Evolutionary conservation across 2,888 invertebrate genomes (phyloP).

Genomic region (Tryphoninae sp.): DNA sequence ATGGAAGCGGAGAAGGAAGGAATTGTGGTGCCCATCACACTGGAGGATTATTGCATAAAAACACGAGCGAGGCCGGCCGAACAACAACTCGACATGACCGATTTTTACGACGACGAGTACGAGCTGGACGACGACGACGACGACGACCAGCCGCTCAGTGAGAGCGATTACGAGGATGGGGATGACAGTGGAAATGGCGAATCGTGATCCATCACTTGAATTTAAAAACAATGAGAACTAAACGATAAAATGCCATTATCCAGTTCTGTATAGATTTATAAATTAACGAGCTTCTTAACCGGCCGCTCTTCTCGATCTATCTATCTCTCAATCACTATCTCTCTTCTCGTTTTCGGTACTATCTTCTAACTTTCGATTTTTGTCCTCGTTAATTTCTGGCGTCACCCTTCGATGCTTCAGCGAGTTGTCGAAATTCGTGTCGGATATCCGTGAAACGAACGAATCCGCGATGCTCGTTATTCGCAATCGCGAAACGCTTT

Average conservation of each 20-base stretch:
- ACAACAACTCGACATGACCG: conserved; percentile 94
- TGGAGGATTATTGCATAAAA: conserved; percentile 99
- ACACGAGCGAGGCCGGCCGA: conserved; percentile 94
- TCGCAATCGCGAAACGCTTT: conserved; percentile 7
- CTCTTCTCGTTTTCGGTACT: conserved; percentile 11
- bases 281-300: conserved; percentile 78
- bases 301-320: conserved; percentile 69
- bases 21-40: conserved; percentile 96
- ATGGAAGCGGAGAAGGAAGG: conserved; percentile 98
- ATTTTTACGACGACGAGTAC: conserved; percentile 98
- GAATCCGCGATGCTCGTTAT: conserved; percentile 6
- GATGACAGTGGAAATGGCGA: conserved; percentile 96
- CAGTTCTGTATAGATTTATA: conserved; percentile 77
- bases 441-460: conserved; percentile 23
- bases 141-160: conserved; percentile 86
- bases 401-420: conserved; percentile 17
- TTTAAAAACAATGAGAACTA: conserved; percentile 40
- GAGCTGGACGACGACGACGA: conserved; percentile 89
- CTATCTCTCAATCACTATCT: conserved; percentile 46
- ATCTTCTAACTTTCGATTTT: background rate
- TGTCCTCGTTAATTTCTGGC: conserved; percentile 12
- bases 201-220: conserved; percentile 86
- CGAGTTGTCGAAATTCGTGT: conserved; percentile 49
- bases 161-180: conserved; percentile 88
- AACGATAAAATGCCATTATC: conserved; percentile 68